Evolutionary conservation across 2,113 vertebrate species (phyloP).

Genomic region (Arvicanthis niloticus): DNA sequence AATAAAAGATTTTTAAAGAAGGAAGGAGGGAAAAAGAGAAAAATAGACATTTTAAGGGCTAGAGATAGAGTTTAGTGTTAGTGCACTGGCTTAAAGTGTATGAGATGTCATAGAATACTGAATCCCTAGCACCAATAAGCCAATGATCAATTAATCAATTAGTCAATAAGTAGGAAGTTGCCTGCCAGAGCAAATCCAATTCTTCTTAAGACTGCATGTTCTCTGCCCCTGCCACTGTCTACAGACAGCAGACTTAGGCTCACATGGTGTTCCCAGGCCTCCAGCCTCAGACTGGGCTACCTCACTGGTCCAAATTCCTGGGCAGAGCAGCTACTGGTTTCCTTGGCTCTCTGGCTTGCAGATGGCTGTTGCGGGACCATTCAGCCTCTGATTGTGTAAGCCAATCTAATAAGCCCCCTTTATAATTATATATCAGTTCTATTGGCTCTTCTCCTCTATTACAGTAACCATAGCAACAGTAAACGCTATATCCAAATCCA

Average conservation of each 20-base stretch:
- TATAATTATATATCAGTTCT: slow-evolving; percentile 11
- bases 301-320: not conserved
- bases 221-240: not conserved
- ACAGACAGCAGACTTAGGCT: not conserved
- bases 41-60: not conserved
- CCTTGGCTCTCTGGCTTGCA: not conserved
- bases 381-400: not conserved
- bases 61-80: not conserved
- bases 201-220: not conserved
- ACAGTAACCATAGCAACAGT: slow-evolving; percentile 5
- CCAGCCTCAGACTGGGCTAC: not conserved
- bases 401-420: not conserved
- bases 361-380: not conserved
- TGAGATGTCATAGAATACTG: not conserved
- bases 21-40: not conserved
- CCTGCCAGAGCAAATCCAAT: not conserved
- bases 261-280: not conserved
- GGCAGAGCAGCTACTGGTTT: not conserved
- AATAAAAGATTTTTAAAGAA: not conserved
- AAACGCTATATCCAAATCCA: not conserved
- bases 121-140: not conserved
- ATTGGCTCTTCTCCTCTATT: not conserved
- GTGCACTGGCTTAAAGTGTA: not conserved
- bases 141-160: not conserved
- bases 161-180: not conserved